Base-by-base conservation (phyloP, 2,113 vertebrate species). In the Gymnarchus niloticus region DNA sequence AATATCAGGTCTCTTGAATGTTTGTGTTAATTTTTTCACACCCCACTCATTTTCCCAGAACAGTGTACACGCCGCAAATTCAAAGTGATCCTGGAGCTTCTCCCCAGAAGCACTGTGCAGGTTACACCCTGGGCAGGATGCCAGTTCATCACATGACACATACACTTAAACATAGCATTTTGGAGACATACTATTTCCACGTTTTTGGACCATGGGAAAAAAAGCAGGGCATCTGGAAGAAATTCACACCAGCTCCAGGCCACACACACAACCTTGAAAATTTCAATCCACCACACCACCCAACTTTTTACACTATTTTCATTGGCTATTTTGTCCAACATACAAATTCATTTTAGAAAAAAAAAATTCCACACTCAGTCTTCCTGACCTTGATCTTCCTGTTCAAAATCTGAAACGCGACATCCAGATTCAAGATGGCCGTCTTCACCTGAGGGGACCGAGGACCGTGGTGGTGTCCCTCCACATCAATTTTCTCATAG, bases 381-480 rank as follows among this genome's bases (percentile, higher is more conserved):
- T 69, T 65, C 25, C 61, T 93, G 81, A 98, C 97, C 94, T 95
- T 95, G 89, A 99, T 96, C 89, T 94, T 95, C 0, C 80, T 87
- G 88, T 93, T 95, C 92, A 98, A 95, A 0, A 85, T 91, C 92
- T 93, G 93, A 86, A 99, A 88, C n/a, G 93, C 94, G 0, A 78
- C 85, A 88, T 99, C 98, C 87, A 99, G 94, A 0, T 92, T 91
- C 85, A 48, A 91, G 85, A 98, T 88, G 49, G 96, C 96, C 0
- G 89, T 87, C 85, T 92, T 93, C 65, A 96, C 90, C 92, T 98
- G 93, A 2, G 87, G 87, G 0, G 98, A 99, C 0, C 84, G 92
- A 7, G 98, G 98, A 2, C 98, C 98, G 0, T 95, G 93, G 89
- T 98, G 96, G 89, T 99, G 98, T 0, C 98, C 98, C 90, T 98